A percentile compares a stretch with the other conserved stretches of the same genome.
Conservation (phyloP, 2,113 vertebrate genomes). For the Potamarius usumacintae region DNA sequence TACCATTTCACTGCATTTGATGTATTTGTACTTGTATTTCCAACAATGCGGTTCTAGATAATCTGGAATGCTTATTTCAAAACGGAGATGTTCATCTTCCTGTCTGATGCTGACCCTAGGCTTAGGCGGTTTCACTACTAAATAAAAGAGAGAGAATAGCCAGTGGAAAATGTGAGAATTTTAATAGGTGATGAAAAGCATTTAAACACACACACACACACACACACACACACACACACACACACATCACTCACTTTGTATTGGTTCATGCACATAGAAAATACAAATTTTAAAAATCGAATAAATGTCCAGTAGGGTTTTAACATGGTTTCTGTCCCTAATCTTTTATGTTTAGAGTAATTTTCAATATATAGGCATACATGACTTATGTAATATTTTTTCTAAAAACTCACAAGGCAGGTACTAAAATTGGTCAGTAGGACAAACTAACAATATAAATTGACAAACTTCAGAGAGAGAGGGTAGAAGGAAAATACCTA, state of each 20-base stretch:
- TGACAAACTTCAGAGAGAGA: background rate
- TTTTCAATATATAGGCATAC: background rate
- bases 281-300: background rate
- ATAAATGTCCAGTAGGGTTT: background rate
- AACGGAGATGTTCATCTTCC: rapidly evolving
- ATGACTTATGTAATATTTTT: background rate
- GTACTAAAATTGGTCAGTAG: background rate
- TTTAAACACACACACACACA: no score
- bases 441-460: background rate
- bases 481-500: slow-evolving; percentile 28
- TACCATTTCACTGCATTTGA: slow-evolving; percentile 41
- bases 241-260: background rate
- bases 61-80: background rate
- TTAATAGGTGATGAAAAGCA: background rate
- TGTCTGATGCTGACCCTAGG: background rate
- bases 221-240: background rate
- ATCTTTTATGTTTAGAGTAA: background rate
- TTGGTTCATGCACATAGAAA: background rate
- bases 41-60: rapidly evolving
- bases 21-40: slow-evolving; percentile 43
- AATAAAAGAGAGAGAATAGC: background rate
- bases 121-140: slow-evolving; percentile 29
- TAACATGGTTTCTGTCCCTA: background rate
- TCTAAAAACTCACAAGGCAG: background rate
- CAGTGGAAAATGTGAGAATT: background rate